Evolutionary conservation across 2,888 invertebrate genomes (phyloP).

Genomic region (Aporophyla lueneburgensis): DNA sequence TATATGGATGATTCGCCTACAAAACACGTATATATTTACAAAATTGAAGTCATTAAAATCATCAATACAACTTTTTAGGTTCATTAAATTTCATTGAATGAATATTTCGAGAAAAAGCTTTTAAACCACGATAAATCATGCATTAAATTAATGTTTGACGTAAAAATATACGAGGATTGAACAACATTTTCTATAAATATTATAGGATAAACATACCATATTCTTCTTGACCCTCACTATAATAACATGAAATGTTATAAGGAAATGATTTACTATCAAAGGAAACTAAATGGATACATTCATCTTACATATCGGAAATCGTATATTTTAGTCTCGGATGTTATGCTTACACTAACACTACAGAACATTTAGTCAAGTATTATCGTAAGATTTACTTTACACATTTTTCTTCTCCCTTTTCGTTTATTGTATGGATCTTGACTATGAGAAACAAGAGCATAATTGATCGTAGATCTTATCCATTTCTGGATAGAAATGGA

Average conservation of each 20-base stretch:
- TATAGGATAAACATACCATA: background rate
- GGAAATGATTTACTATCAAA: constrained; percentile 25
- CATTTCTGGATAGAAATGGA: too few relatives aligned
- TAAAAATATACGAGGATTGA: background rate
- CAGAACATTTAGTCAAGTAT: constrained; percentile 7
- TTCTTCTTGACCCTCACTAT: background rate
- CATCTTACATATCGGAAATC: constrained; percentile 38
- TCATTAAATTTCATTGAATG: too few relatives aligned
- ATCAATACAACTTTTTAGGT: too few relatives aligned
- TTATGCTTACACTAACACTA: constrained; percentile 20
- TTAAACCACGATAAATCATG: background rate
- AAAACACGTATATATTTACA: too few relatives aligned
- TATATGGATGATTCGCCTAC: too few relatives aligned
- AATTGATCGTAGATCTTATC: too few relatives aligned
- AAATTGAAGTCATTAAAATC: too few relatives aligned
- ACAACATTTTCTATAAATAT: background rate
- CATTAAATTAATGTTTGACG: background rate
- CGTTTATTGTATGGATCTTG: background rate
- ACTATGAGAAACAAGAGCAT: background rate
- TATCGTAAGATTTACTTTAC: background rate
- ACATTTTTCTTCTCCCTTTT: background rate
- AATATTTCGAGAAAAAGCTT: too few relatives aligned
- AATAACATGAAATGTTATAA: constrained; percentile 1
- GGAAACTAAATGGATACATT: constrained; percentile 29
- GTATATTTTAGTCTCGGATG: constrained; percentile 7